phyloP scores from a whole-genome alignment of 2,113 vertebrate genomes.

The Dipodomys ordii region DNA sequence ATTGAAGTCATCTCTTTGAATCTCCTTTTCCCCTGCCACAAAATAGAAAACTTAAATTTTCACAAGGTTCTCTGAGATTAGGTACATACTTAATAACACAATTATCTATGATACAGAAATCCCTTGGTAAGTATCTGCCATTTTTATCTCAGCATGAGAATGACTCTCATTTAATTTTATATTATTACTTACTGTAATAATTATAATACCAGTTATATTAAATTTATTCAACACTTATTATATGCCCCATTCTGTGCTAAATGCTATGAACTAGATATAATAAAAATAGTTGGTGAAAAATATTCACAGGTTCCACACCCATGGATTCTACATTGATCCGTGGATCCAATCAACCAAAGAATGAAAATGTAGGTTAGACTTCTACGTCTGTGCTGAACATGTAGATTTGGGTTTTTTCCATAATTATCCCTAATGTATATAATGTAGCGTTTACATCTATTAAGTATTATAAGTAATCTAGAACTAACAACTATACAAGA shows the following conservation, averaged over 20 bases:
- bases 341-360: neutral
- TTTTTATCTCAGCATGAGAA: conserved; percentile 9
- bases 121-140: neutral
- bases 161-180: neutral
- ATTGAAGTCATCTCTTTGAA: neutral
- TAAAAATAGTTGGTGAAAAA: neutral
- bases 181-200: neutral
- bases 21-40: neutral
- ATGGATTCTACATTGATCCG: neutral
- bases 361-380: neutral
- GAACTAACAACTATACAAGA: neutral
- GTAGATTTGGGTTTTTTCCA: neutral
- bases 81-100: neutral
- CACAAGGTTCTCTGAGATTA: neutral
- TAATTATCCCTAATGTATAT: neutral
- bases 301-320: neutral
- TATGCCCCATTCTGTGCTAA: neutral
- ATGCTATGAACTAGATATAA: neutral
- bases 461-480: neutral
- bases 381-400: neutral
- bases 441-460: neutral
- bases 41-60: neutral
- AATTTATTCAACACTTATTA: conserved; percentile 18
- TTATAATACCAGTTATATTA: neutral
- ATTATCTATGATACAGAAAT: neutral